phyloP scores from a whole-genome alignment of 2,797 vertebrate genomes.

The Adelosebastes latens region DNA sequence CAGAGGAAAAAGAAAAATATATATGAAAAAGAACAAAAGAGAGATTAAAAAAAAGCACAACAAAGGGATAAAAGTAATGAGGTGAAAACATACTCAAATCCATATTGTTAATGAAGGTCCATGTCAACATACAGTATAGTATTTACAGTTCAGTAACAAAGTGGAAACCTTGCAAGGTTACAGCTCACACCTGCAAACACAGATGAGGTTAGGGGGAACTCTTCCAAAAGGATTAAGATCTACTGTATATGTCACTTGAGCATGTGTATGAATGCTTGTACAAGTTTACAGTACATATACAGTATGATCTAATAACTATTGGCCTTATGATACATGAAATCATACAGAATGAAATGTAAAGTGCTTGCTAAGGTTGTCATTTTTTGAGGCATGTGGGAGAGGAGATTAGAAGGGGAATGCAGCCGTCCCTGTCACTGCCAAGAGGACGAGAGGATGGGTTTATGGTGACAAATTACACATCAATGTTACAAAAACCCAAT shows the following conservation, averaged over 20 bases:
- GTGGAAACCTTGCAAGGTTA: constrained; percentile 23
- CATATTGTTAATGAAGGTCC: constrained; percentile 13
- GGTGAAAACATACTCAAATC: neutral
- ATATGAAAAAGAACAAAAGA: neutral
- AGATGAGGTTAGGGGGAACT: neutral
- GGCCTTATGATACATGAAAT: constrained; percentile 6
- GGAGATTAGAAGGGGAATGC: constrained; percentile 42
- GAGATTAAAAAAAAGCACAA: neutral
- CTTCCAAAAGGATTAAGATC: constrained; percentile 10
- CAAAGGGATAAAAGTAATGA: neutral
- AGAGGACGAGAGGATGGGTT: constrained; percentile 53
- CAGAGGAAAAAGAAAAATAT: neutral
- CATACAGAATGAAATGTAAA: constrained; percentile 31
- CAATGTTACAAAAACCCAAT: constrained; percentile 49
- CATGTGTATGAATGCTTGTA: neutral
- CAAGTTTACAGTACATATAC: neutral
- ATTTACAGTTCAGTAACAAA: neutral
- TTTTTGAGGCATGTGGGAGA: constrained; percentile 18
- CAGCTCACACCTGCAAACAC: constrained; percentile 6
- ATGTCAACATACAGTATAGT: neutral
- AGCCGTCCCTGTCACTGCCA: constrained; percentile 41
- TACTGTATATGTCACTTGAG: neutral
- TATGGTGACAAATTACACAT: constrained; percentile 63
- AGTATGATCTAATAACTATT: neutral
- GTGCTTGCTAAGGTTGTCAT: constrained; percentile 25